Evolutionary conservation across 2,888 invertebrate species (phyloP).

Genomic region (Nomada ruficornis): DNA sequence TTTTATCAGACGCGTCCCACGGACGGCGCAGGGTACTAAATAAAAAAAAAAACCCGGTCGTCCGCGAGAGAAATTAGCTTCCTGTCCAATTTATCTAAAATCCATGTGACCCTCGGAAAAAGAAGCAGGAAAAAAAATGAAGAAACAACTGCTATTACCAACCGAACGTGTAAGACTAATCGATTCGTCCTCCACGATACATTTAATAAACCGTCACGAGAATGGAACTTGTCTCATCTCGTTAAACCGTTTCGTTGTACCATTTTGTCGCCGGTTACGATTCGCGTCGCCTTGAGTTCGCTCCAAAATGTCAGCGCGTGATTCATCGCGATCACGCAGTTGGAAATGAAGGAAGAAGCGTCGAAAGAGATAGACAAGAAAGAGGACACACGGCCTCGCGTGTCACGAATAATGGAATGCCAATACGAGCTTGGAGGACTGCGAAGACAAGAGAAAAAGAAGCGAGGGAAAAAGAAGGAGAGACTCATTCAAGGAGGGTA

Average conservation of each 20-base stretch:
- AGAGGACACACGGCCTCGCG: constrained; percentile 24
- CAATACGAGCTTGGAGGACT: constrained; percentile 23
- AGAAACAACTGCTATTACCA: neutral
- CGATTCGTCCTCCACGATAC: neutral
- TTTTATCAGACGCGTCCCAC: no score
- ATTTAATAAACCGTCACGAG: neutral
- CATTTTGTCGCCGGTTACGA: neutral
- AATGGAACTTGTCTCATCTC: neutral
- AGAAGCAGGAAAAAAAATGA: no score
- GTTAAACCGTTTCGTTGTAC: neutral
- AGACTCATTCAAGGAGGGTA: constrained; percentile 26
- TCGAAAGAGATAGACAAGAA: neutral
- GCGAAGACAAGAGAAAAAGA: neutral
- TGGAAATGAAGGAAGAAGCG: neutral
- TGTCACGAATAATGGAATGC: constrained; percentile 49
- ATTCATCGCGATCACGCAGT: constrained; percentile 42
- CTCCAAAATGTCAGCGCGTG: constrained; percentile 24
- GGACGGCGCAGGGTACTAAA: no score
- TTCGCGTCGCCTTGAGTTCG: constrained; percentile 25
- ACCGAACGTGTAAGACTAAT: neutral
- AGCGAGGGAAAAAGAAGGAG: neutral
- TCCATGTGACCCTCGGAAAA: no score
- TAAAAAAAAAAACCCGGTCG: no score
- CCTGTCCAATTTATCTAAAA: constrained; percentile 3
- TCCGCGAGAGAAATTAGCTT: neutral